These are phyloP conservation scores for Neodiprion virginianus DNA, from an alignment of 1,140 invertebrate genomes.

Conservation along the genomic window DNA sequence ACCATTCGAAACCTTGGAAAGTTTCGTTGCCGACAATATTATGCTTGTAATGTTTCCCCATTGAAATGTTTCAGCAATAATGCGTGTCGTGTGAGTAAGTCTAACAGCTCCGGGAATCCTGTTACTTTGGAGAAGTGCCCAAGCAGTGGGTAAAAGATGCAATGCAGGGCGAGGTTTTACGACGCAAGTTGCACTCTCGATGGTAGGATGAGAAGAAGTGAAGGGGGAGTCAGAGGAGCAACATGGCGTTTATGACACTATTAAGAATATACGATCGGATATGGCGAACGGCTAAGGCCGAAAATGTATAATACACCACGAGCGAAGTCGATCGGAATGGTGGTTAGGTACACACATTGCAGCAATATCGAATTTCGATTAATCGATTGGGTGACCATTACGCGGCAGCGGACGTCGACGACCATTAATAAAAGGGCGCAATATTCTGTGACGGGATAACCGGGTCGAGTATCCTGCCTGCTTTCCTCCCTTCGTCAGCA, in stretches of 20 bases:
- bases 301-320: neutral
- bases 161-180: too few relatives aligned
- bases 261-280: constrained; percentile 46
- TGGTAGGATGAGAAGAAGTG: too few relatives aligned
- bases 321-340: neutral
- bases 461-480: constrained; percentile 25
- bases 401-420: constrained; percentile 27
- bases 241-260: constrained; percentile 49
- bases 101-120: too few relatives aligned
- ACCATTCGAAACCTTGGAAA: too few relatives aligned
- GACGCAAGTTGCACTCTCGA: too few relatives aligned
- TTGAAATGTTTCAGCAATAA: too few relatives aligned
- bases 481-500: neutral
- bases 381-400: constrained; percentile 54
- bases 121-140: too few relatives aligned
- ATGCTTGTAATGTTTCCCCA: too few relatives aligned
- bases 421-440: constrained; percentile 57
- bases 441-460: constrained; percentile 48
- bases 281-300: constrained; percentile 6
- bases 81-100: too few relatives aligned
- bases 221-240: constrained; percentile 29
- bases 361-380: constrained; percentile 57
- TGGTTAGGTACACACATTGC: neutral
- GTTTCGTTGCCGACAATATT: too few relatives aligned
- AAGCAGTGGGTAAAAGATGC: too few relatives aligned